Conservation (phyloP, 2,113 vertebrate species). For the Cygnus atratus region DNA sequence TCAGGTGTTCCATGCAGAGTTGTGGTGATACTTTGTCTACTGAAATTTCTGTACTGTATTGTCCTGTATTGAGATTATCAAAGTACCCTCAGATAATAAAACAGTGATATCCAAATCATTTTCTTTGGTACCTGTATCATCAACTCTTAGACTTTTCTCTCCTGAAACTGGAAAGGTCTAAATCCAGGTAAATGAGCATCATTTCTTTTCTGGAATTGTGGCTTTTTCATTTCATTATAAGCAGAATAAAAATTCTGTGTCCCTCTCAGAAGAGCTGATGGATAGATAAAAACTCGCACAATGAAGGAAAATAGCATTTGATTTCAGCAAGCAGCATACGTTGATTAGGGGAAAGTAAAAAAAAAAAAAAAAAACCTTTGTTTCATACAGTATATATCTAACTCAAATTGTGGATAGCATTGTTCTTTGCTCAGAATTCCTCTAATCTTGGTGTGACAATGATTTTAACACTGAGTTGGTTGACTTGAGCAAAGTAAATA, state of each 20-base stretch:
- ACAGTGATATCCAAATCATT: rapidly evolving
- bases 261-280: not conserved
- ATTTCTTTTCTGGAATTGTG: not conserved
- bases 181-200: not conserved
- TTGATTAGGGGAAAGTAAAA: rapidly evolving
- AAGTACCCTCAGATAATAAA: not conserved
- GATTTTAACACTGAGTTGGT: not conserved
- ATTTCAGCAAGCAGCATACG: not conserved
- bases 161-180: not conserved
- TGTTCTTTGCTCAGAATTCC: not conserved
- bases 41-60: not conserved
- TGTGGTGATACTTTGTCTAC: rapidly evolving
- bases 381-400: not conserved
- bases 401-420: not conserved
- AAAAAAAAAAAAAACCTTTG: too few species aligned
- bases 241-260: not conserved
- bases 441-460: not conserved
- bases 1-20: rapidly evolving
- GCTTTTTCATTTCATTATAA: not conserved
- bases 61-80: not conserved
- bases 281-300: not conserved
- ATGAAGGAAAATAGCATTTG: not conserved
- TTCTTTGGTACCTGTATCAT: not conserved
- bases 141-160: not conserved
- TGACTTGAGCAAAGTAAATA: not conserved